Evolutionary conservation across 1,140 invertebrate species (phyloP), one percentile per base, ranked within the genome.

Genomic region (Drosophila kanapiae): DNA sequence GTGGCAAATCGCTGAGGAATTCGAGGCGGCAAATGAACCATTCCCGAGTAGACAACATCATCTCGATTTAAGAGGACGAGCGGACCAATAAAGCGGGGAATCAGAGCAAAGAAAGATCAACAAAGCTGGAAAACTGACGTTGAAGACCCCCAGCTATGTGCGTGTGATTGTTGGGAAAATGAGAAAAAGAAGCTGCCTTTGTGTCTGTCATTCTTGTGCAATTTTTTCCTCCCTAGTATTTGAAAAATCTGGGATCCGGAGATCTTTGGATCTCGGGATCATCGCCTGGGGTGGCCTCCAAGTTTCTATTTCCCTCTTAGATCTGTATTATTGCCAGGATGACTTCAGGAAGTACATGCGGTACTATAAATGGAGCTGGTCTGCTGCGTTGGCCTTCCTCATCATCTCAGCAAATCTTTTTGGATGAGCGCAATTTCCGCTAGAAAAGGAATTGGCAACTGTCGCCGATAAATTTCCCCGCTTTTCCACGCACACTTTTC

Each of bases 341-440:
- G 80, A 63, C n/a, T 37, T 51, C 81, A 88, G 84, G 85, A 90
- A 88, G 85, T 84, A 47, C 43, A 49, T 16, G 42, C 5, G 35
- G 27, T 4, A 29, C 53, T 38, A 18, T 47, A 37, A 62, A 23
- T 61, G 58, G 31, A 65, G 37, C 38, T 54, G 2, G 31, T 23
- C 23, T 40, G 51, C 8, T 18, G 11, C 33, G 16, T 33, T 6
- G 4, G 14, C 1, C 49, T 23, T 10, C 13, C n/a, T 23, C 23
- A 23, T 23, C 23, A 23, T 23, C 31, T 13, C 31, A 27, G 10
- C 40, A 38, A 47, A 29, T 69, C 62, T 78, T 54, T 88, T 63
- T 78, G 84, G 74, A 79, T 84, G 69, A 85, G 78, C 85, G 69
- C 85, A 71, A 90, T 82, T 88, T 90, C 85, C 81, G 84, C 75